phyloP scores from a whole-genome alignment of 35 echinoderm and acorn worm genomes.

The Heliocidaris tuberculata region DNA sequence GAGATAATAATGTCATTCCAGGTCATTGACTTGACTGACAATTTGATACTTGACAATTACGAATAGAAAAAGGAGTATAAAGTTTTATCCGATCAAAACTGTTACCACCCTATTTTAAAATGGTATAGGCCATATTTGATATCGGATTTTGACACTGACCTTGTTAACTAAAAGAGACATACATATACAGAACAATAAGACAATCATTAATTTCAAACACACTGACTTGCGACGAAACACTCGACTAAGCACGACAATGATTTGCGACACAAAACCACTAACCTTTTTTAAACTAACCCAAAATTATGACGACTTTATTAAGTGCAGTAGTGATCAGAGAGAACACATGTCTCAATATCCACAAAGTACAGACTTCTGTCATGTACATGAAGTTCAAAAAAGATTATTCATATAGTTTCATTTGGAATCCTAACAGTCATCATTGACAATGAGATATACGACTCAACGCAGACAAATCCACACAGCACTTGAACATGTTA shows the following conservation, averaged over 20 bases:
- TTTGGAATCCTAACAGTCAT: neutral
- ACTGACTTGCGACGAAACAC: neutral
- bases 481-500: neutral
- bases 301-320: neutral
- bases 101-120: neutral
- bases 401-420: neutral
- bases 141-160: neutral
- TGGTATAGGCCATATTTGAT: neutral
- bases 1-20: neutral
- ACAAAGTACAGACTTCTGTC: no score
- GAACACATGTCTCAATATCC: no score
- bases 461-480: neutral
- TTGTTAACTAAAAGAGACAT: neutral
- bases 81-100: neutral
- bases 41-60: neutral
- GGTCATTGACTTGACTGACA: neutral
- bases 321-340: neutral
- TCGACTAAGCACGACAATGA: neutral
- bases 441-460: neutral
- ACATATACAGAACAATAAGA: neutral
- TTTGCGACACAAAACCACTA: neutral
- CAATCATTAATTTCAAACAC: neutral
- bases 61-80: neutral
- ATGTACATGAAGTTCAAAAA: neutral
- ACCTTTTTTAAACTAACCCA: neutral